Conservation (phyloP, 2,113 vertebrate genomes). For the Fregetta grallaria region DNA sequence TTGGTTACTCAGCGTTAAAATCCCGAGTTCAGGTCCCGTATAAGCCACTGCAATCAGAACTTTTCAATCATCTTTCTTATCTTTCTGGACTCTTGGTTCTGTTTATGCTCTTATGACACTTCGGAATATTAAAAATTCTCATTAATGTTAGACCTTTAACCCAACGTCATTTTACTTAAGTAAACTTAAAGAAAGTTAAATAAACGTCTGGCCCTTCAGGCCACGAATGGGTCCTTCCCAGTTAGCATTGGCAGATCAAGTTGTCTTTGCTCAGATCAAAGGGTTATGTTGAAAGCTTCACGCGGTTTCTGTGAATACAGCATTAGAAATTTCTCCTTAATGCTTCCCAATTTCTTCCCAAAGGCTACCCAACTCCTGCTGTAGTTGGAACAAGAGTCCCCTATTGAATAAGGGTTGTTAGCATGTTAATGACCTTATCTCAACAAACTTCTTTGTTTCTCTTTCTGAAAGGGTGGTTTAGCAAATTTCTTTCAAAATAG, state of each 20-base stretch:
- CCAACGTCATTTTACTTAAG: background rate
- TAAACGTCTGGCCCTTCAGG: constrained; percentile 9
- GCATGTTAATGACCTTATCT: background rate
- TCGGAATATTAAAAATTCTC: background rate
- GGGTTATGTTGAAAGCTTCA: background rate
- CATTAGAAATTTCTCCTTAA: background rate
- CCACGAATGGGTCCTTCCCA: background rate
- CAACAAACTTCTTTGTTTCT: background rate
- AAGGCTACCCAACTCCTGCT: background rate
- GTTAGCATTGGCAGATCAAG: background rate
- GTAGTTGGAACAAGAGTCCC: background rate
- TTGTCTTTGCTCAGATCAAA: constrained; percentile 10
- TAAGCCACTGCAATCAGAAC: background rate
- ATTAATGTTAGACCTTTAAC: background rate
- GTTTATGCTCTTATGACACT: background rate
- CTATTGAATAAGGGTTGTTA: background rate
- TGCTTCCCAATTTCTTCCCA: background rate
- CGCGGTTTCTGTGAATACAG: background rate
- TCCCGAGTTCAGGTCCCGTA: background rate
- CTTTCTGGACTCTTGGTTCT: background rate
- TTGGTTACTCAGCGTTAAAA: background rate
- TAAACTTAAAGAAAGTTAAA: background rate
- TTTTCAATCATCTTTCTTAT: background rate
- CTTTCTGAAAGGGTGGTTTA: background rate
- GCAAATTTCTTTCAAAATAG: background rate